Base-by-base conservation (phyloP, 2,797 vertebrate genomes). In the Nannoperca obscura region DNA sequence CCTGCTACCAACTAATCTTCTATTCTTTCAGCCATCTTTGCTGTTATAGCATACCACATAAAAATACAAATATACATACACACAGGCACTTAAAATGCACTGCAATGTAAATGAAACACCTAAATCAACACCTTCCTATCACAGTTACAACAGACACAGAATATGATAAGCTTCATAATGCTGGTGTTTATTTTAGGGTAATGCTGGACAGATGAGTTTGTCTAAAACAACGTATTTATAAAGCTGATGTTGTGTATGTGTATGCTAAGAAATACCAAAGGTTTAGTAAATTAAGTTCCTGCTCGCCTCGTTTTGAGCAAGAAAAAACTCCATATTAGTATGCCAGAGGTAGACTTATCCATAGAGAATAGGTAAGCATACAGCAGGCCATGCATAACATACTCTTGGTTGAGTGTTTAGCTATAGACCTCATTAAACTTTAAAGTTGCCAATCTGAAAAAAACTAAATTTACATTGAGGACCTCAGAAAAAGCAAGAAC, bases 351-450 rank as follows among this genome's bases (percentile, higher is more conserved):
- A 13, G 61, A 55, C 19, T 38, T 42, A 64, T 84, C 76, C 73
- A 70, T n/a, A 15, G 47, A 42, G 71, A 42, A 60, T 14, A 47
- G 50, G 73, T 82, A 78, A 87, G 86, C 73, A 84, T 6, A 30
- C 30, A 40, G 47, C 42, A 52, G 52, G 32, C 47, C 38, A 62
- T 77, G 75, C 49, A 71, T 59, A 68, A 71, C 71, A 64, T 20
- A 24, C 32, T 68, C 47, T 59, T 36, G 1, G 53, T 15, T 22
- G 30, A 69, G 55, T 59, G 50, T 57, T 71, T 47, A 74, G 67
- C 74, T 49, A 38, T 42, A 66, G 58, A 74, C 15, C 42, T 62
- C 69, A 80, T 87, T 85, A 75, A 86, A 71, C 13, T 40, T 44
- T 63, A 32, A 54, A 58, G 59, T 58, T 66, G 59, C 53, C 68